Evolutionary conservation across 1,140 invertebrate genomes (phyloP).

Genomic region (Drosophila truncata): DNA sequence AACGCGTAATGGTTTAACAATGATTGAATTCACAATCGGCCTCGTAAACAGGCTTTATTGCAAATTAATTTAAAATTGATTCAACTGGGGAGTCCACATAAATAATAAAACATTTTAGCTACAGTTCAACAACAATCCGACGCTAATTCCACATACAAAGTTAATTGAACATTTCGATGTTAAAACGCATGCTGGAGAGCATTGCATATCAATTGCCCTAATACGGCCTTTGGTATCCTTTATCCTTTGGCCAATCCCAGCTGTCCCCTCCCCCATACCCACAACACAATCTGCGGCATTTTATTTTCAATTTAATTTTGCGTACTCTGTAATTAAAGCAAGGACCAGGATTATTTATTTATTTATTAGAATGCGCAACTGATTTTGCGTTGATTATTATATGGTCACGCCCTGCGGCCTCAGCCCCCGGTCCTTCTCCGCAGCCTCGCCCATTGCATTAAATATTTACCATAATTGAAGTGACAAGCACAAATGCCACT

Average conservation of each 20-base stretch:
- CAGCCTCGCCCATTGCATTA: slow-evolving; percentile 58
- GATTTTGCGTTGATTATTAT: slow-evolving; percentile 82
- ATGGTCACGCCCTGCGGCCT: slow-evolving; percentile 48
- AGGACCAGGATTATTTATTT: slow-evolving; percentile 70
- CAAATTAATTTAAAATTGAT: slow-evolving; percentile 10
- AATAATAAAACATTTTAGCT: slow-evolving; percentile 19
- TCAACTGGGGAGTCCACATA: neutral
- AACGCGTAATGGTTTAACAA: slow-evolving; percentile 1
- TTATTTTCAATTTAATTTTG: slow-evolving; percentile 82
- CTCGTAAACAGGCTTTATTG: neutral
- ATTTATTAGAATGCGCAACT: slow-evolving; percentile 81
- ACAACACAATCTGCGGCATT: slow-evolving; percentile 67
- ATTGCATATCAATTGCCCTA: slow-evolving; percentile 15
- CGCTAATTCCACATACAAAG: slow-evolving; percentile 22
- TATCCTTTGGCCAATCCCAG: slow-evolving; percentile 35
- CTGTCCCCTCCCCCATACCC: neutral
- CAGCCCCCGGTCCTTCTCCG: neutral
- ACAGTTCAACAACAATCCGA: slow-evolving; percentile 11
- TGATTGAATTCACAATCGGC: neutral
- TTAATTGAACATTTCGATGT: slow-evolving; percentile 31
- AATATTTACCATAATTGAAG: slow-evolving; percentile 84
- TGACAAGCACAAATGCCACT: slow-evolving; percentile 82
- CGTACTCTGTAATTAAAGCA: slow-evolving; percentile 79
- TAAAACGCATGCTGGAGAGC: slow-evolving; percentile 8
- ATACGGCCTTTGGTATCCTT: slow-evolving; percentile 40